These are phyloP conservation scores for Anabacerthia variegaticeps DNA, from an alignment of 2,797 vertebrate species.

Conservation along the genomic window DNA sequence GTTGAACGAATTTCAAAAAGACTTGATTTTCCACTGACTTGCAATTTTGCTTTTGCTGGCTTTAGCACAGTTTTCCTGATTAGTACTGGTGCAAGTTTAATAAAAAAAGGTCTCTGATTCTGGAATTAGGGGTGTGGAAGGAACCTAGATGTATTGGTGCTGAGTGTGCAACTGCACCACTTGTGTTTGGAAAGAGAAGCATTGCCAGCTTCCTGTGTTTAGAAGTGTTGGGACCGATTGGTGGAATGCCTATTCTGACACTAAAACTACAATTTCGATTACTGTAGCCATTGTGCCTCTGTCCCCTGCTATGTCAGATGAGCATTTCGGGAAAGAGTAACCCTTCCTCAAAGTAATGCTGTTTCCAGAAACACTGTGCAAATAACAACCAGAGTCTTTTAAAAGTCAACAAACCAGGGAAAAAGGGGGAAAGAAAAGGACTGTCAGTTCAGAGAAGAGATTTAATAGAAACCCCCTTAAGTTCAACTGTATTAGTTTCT, in stretches of 20 bases:
- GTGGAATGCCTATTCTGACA: background rate
- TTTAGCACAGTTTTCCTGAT: constrained; percentile 17
- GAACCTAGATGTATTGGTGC: constrained; percentile 7
- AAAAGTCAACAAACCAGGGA: constrained; percentile 61
- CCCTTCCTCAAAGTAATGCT: background rate
- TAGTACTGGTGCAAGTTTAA: background rate
- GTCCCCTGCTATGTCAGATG: background rate
- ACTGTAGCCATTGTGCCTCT: background rate
- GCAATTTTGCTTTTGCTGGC: constrained; percentile 27
- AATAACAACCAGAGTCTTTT: constrained; percentile 59
- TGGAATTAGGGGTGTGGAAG: constrained; percentile 43
- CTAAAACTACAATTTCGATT: background rate
- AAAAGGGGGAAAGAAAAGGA: constrained; percentile 25
- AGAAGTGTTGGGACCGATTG: background rate
- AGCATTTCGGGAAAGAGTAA: constrained; percentile 41
- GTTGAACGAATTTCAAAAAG: constrained; percentile 38
- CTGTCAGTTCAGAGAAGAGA: constrained; percentile 23
- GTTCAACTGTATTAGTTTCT: constrained; percentile 51
- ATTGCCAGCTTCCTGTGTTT: constrained; percentile 13
- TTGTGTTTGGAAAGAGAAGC: constrained; percentile 15
- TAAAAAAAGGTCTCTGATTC: background rate
- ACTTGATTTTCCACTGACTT: constrained; percentile 36
- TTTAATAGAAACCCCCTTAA: constrained; percentile 25
- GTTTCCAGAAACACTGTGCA: constrained; percentile 60
- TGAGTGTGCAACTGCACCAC: background rate